phyloP scores from a whole-genome alignment of 2,113 vertebrate genomes.

The Lutjanus erythropterus region DNA sequence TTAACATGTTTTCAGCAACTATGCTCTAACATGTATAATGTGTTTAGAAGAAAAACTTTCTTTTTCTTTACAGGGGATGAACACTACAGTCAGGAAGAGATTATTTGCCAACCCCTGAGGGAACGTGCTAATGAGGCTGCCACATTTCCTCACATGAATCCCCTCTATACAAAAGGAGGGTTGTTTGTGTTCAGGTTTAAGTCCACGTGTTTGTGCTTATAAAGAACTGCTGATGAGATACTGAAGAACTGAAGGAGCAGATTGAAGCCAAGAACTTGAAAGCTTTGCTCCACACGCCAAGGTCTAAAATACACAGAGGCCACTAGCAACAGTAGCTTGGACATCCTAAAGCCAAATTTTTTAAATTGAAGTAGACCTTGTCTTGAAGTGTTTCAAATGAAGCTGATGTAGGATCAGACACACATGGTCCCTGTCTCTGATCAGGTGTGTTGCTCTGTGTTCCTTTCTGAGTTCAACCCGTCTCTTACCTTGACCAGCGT shows the following conservation, averaged over 20 bases:
- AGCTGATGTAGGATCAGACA: not conserved
- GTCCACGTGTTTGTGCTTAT: not conserved
- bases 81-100: not conserved
- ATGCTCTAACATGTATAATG: too few relatives aligned
- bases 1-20: too few relatives aligned
- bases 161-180: not conserved
- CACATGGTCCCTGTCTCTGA: not conserved
- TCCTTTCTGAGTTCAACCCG: not conserved
- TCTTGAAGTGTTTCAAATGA: not conserved
- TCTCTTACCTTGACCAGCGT: conserved; percentile 86
- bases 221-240: not conserved
- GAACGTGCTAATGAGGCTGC: not conserved
- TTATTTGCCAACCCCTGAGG: conserved; percentile 2
- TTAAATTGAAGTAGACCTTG: not conserved
- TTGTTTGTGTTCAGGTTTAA: conserved; percentile 2
- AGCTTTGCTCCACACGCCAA: too few relatives aligned
- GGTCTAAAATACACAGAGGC: not conserved
- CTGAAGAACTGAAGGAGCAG: not conserved
- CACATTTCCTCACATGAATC: not conserved
- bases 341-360: not conserved
- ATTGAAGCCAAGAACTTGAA: not conserved
- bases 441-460: not conserved
- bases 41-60: too few relatives aligned
- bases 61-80: not conserved
- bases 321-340: not conserved